Base-by-base conservation (phyloP, 2,888 invertebrate species). In the Thelaira solivaga region DNA sequence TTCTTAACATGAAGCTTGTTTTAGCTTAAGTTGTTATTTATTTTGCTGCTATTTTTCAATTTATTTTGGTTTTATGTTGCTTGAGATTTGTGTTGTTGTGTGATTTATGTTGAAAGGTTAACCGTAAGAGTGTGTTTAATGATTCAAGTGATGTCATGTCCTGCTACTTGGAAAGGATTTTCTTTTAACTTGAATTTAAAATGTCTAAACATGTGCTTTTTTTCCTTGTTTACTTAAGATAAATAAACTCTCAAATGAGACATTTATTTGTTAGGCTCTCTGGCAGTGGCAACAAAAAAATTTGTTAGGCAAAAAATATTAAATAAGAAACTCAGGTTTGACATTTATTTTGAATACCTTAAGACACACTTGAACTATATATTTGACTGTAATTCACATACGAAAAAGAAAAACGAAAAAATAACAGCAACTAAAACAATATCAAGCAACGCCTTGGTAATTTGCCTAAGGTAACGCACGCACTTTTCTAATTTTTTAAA, bases 391-490 rank as follows among this genome's bases (percentile, higher is more conserved):
- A 2, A 13, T 39, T 4, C 36, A 1, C n/a, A 39, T 4, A 36
- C 13, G n/a, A 36, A n/a, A n/a, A n/a, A n/a, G n/a, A n/a, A n/a
- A n/a, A n/a, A n/a, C n/a, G n/a, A n/a, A n/a, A n/a, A n/a, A n/a
- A n/a, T n/a, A n/a, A 36, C 13, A 36, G 13, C 16, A 16, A 2
- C 1, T 13, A n/a, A 31, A 62, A 16, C 45, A 72, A 47, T 47
- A 55, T n/a, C 47, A 47, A 55, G 64, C 65, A 65, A 76, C 67
- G 67, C 67, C 72, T 55, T 4, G 13, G 43, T 61, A 67, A 72
- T 76, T 62, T 67, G 53, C 72, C 41, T 53, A 49, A 55, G 72
- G 72, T 47, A 43, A 43, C n/a, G n/a, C 64, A 76, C 65, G 71
- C 45, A 67, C 51, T 74, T 61, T 24, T 36, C 36, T 36, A 61